phyloP scores from a whole-genome alignment of 2,113 vertebrate species.

The Engraulis encrasicolus region DNA sequence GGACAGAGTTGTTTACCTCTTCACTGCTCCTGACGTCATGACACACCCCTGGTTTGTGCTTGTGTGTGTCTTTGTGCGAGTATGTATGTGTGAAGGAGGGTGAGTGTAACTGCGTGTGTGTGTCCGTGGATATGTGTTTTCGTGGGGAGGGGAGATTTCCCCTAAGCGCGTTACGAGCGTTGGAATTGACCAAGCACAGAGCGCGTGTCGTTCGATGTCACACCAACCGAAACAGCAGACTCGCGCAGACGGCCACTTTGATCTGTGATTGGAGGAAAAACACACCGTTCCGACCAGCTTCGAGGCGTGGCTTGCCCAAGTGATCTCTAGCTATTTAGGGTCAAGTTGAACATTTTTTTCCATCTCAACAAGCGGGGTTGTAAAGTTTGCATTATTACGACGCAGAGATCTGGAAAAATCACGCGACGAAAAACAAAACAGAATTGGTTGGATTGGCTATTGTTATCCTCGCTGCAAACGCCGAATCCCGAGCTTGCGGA shows the following conservation, averaged over 20 bases:
- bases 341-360: constrained; percentile 47
- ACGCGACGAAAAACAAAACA: constrained; percentile 4
- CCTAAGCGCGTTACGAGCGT: constrained; percentile 54
- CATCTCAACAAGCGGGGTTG: constrained; percentile 40
- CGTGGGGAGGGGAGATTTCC: constrained; percentile 15
- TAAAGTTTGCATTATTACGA: constrained; percentile 36
- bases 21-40: constrained; percentile 79
- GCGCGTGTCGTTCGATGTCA: constrained; percentile 23
- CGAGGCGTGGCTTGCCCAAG: constrained; percentile 72
- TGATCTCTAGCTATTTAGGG: constrained; percentile 76
- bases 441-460: background rate
- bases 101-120: constrained; percentile 31
- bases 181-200: constrained; percentile 48
- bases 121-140: constrained; percentile 7
- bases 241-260: constrained; percentile 39
- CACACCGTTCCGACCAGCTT: constrained; percentile 63
- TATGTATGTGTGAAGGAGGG: constrained; percentile 15
- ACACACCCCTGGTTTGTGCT: constrained; percentile 75
- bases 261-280: constrained; percentile 68
- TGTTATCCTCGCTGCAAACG: constrained; percentile 6
- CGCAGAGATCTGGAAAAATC: background rate
- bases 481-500: background rate
- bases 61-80: constrained; percentile 50
- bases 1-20: constrained; percentile 83
- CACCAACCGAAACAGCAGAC: constrained; percentile 63